Evolutionary conservation across 2,113 vertebrate genomes (phyloP).

Genomic region (Dermatemys mawii): DNA sequence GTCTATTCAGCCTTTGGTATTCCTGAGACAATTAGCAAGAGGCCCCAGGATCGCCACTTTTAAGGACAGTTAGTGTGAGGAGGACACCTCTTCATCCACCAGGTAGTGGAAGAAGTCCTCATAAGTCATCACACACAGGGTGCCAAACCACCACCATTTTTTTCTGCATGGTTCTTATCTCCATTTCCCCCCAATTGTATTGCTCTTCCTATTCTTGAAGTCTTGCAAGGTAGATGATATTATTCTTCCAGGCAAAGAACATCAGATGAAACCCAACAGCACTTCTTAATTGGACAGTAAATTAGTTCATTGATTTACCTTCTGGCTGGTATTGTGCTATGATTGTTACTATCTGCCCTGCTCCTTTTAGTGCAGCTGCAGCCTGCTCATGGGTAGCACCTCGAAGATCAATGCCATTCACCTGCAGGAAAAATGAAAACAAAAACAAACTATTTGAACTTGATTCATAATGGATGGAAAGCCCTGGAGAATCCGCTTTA

Average conservation of each 20-base stretch:
- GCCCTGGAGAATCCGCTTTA: rapidly evolving
- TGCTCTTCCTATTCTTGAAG: background rate
- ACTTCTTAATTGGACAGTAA: background rate
- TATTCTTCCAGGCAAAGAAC: background rate
- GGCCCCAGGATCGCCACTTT: background rate
- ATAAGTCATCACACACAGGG: background rate
- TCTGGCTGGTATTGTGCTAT: conserved; percentile 96
- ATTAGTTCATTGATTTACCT: conserved; percentile 81
- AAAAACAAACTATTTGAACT: background rate
- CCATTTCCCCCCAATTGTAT: background rate
- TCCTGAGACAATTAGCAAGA: background rate
- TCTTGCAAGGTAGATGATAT: background rate
- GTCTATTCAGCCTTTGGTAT: background rate
- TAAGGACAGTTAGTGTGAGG: background rate
- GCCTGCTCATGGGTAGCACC: conserved; percentile 96
- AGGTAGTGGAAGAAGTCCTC: background rate
- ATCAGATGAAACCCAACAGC: background rate
- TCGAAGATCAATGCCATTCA: conserved; percentile 94
- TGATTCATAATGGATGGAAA: background rate
- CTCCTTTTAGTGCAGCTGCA: conserved; percentile 93
- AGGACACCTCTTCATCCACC: background rate
- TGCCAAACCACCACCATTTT: background rate
- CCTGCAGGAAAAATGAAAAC: conserved; percentile 73
- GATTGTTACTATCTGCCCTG: conserved; percentile 95
- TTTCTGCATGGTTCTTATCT: background rate